phyloP scores from a whole-genome alignment of 1,140 invertebrate genomes.

The Macrobrachium nipponense region DNA sequence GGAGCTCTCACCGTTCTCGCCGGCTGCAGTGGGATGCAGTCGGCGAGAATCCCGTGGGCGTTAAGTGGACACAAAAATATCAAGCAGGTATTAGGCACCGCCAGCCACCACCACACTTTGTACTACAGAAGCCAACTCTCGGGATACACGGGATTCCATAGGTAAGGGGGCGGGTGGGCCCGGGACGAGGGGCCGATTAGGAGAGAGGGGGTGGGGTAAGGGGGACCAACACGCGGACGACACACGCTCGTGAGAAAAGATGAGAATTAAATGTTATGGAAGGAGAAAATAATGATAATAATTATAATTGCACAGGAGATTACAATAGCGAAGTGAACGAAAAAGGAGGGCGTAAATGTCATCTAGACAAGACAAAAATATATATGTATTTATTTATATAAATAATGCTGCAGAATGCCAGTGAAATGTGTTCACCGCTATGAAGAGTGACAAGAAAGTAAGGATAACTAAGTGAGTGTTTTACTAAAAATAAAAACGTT shows the following conservation, averaged over 20 bases:
- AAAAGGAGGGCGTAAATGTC: no score
- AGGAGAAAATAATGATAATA: no score
- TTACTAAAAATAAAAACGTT: no score
- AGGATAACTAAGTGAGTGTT: no score
- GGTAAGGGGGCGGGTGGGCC: neutral
- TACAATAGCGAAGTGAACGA: no score
- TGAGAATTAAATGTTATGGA: neutral
- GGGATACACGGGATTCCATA: constrained; percentile 6
- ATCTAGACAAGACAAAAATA: no score
- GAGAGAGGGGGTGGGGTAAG: neutral
- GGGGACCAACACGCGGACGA: constrained; percentile 2
- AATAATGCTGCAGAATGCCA: no score
- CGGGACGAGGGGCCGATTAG: neutral
- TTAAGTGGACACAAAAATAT: constrained; percentile 12
- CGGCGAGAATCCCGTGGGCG: neutral
- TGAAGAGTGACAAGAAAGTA: no score
- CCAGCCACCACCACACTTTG: constrained; percentile 59
- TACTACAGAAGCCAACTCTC: constrained; percentile 58
- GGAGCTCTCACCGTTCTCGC: neutral
- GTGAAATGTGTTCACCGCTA: no score
- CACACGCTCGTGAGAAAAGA: neutral
- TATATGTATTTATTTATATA: no score
- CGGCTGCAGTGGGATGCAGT: constrained; percentile 1
- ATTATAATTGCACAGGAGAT: no score
- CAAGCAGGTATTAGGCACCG: constrained; percentile 4